Evolutionary conservation across 2,888 invertebrate species (phyloP).

Genomic region (Carpatolechia fugitivella): DNA sequence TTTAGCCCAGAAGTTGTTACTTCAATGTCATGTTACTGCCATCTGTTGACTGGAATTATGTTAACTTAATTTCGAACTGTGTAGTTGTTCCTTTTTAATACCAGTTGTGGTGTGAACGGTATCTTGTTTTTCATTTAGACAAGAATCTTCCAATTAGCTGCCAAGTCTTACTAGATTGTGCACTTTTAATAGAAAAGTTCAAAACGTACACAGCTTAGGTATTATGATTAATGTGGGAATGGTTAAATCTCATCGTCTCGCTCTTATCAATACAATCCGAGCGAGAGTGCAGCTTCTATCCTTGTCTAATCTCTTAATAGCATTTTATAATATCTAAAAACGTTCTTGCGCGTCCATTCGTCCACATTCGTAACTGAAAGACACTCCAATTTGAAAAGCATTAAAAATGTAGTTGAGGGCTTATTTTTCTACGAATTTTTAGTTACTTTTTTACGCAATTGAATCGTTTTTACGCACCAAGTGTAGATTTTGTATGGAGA

Average conservation of each 20-base stretch:
- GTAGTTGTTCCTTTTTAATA: slow-evolving; percentile 12
- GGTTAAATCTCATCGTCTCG: neutral
- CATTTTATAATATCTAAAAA: neutral
- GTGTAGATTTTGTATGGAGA: slow-evolving; percentile 55
- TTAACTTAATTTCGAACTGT: neutral
- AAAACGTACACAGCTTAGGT: neutral
- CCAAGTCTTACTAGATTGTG: slow-evolving; percentile 9
- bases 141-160: slow-evolving; percentile 14
- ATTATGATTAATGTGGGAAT: neutral
- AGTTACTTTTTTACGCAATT: slow-evolving; percentile 41
- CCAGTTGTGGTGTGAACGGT: slow-evolving; percentile 17
- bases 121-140: slow-evolving; percentile 16
- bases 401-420: slow-evolving; percentile 47
- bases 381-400: slow-evolving; percentile 53
- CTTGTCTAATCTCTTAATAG: neutral
- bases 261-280: neutral
- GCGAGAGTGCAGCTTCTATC: neutral
- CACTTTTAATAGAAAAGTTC: slow-evolving; percentile 1
- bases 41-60: neutral
- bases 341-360: slow-evolving; percentile 11
- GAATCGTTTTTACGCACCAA: slow-evolving; percentile 47
- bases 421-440: slow-evolving; percentile 64
- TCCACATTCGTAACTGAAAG: slow-evolving; percentile 23
- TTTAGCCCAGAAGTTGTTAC: no score
- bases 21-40: no score